A percentile compares a stretch with the other conserved stretches of the same genome.
phyloP scores from a whole-genome alignment of 2,797 vertebrate genomes.

The Pristis pectinata region DNA sequence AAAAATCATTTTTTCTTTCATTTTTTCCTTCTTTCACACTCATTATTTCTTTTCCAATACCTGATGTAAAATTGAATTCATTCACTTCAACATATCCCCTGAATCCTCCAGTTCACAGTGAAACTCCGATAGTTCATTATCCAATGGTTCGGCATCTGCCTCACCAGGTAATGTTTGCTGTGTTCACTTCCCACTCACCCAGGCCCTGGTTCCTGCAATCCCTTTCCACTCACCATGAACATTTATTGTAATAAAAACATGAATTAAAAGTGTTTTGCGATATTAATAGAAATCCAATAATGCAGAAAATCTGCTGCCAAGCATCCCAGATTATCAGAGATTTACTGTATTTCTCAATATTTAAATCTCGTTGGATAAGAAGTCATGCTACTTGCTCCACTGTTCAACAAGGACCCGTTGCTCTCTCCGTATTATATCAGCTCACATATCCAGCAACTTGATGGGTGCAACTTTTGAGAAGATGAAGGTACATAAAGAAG shows the following conservation, averaged over 20 bases:
- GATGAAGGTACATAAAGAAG: not conserved
- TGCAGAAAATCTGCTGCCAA: too few relatives aligned
- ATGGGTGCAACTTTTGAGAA: not conserved
- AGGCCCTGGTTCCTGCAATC: too few relatives aligned
- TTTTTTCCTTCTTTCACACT: not conserved
- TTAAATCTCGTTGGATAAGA: not conserved
- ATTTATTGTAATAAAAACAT: too few relatives aligned
- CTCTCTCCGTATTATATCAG: not conserved
- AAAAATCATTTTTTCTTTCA: not conserved
- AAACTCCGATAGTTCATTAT: too few relatives aligned
- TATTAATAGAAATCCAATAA: too few relatives aligned
- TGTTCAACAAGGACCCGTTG: not conserved
- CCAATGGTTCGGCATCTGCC: too few relatives aligned
- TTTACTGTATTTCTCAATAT: not conserved
- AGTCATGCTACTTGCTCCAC: not conserved
- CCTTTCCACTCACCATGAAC: too few relatives aligned
- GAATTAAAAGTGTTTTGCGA: too few relatives aligned
- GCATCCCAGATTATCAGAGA: too few relatives aligned
- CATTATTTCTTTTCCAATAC: not conserved
- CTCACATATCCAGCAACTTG: not conserved
- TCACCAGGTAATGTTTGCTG: too few relatives aligned
- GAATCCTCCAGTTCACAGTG: too few relatives aligned
- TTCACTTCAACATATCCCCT: not conserved
- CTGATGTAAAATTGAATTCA: not conserved
- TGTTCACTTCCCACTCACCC: too few relatives aligned